These are phyloP conservation scores for Drepana falcataria DNA, from an alignment of 2,888 invertebrate genomes.

Conservation along the genomic window DNA sequence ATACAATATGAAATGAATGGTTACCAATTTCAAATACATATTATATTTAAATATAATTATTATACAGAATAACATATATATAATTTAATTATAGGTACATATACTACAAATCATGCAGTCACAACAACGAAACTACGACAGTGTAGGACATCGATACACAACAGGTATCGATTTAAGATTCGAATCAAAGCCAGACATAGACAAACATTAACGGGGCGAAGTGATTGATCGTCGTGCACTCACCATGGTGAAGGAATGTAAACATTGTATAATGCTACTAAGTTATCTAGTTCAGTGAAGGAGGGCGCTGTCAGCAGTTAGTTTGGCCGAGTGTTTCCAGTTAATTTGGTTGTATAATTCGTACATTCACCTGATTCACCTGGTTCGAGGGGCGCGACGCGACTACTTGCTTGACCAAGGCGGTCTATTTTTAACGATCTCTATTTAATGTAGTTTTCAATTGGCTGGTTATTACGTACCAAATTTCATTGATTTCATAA, in stretches of 20 bases:
- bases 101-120: background rate
- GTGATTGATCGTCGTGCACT: conserved; percentile 45
- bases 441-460: no score
- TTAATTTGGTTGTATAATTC: background rate
- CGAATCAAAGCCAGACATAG: conserved; percentile 9
- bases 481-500: no score
- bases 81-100: background rate
- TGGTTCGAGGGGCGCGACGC: background rate
- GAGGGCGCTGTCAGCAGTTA: background rate
- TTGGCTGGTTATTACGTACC: no score
- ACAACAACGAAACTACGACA: background rate
- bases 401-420: background rate
- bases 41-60: no score
- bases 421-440: background rate
- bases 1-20: no score
- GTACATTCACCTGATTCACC: background rate
- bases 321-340: background rate
- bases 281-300: background rate
- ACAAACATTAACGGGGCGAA: conserved; percentile 10
- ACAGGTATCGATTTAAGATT: background rate
- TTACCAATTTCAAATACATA: no score
- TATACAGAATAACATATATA: no score
- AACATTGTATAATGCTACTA: conserved; percentile 35
- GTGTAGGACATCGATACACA: background rate
- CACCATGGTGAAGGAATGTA: conserved; percentile 72